Conservation (phyloP, 2,797 vertebrate genomes). For the Pipistrellus nathusii region DNA sequence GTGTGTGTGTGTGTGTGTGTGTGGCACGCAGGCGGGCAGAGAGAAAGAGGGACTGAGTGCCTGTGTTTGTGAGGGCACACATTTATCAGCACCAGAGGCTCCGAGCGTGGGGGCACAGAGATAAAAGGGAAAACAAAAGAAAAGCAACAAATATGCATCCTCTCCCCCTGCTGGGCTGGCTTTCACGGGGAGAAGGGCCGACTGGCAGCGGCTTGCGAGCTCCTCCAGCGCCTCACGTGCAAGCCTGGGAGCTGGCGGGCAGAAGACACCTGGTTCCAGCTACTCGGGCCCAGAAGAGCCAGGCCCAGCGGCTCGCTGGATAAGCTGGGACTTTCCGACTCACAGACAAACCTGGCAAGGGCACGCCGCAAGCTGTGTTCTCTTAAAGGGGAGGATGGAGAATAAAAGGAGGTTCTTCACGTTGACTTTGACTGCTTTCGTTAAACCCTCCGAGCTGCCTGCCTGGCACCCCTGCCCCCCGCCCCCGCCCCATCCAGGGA, state of each 20-base stretch:
- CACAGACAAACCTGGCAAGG: not conserved
- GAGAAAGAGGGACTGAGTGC: not conserved
- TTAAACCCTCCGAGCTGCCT: not conserved
- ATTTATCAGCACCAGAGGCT: constrained; percentile 48
- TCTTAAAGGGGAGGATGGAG: not conserved
- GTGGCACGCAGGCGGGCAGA: not conserved
- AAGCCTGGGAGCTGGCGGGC: not conserved
- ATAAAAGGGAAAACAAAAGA: constrained; percentile 81
- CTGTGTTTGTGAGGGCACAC: not conserved
- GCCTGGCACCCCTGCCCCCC: not conserved
- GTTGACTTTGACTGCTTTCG: not conserved
- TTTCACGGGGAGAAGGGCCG: constrained; percentile 19
- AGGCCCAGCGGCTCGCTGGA: not conserved
- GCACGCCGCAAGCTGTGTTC: not conserved
- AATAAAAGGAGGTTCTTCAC: not conserved
- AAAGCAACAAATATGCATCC: constrained; percentile 69
- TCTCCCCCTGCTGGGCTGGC: constrained; percentile 56
- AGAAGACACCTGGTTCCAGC: not conserved
- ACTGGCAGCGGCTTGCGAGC: not conserved
- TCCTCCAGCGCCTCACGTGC: not conserved
- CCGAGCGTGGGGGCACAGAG: constrained; percentile 32
- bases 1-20: not conserved
- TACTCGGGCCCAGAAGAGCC: accelerated
- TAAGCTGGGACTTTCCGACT: accelerated
- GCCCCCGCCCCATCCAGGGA: not conserved